Evolutionary conservation across 2,113 vertebrate genomes (phyloP).

Genomic region (Phalacrocorax aristotelis): DNA sequence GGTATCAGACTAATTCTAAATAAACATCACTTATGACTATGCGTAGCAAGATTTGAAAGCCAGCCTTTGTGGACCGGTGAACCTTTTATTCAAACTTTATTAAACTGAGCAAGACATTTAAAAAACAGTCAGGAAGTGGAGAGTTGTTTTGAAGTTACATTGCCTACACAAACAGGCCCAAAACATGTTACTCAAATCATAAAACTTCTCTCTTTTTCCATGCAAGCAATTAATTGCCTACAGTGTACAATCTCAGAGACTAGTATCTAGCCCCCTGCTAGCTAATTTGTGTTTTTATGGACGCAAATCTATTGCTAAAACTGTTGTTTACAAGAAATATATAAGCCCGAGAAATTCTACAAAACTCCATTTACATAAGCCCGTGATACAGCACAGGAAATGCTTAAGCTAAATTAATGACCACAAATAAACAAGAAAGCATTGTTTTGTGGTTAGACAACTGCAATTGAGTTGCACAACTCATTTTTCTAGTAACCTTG

Average conservation of each 20-base stretch:
- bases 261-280: background rate
- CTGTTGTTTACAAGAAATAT: background rate
- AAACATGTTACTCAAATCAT: background rate
- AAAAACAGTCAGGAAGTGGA: background rate
- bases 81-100: background rate
- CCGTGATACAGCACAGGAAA: constrained; percentile 16
- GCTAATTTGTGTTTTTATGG: background rate
- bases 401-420: constrained; percentile 24
- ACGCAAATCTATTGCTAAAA: background rate
- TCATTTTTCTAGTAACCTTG: background rate
- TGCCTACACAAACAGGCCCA: background rate
- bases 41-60: background rate
- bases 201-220: background rate
- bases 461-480: background rate
- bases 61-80: background rate
- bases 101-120: accelerated
- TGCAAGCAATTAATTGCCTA: background rate
- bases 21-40: background rate
- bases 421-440: constrained; percentile 21
- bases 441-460: constrained; percentile 38
- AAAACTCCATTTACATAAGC: background rate
- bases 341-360: background rate
- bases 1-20: background rate
- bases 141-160: background rate
- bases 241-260: background rate